Conservation (phyloP, 1,140 invertebrate species). For the Neodiprion fabricii region DNA sequence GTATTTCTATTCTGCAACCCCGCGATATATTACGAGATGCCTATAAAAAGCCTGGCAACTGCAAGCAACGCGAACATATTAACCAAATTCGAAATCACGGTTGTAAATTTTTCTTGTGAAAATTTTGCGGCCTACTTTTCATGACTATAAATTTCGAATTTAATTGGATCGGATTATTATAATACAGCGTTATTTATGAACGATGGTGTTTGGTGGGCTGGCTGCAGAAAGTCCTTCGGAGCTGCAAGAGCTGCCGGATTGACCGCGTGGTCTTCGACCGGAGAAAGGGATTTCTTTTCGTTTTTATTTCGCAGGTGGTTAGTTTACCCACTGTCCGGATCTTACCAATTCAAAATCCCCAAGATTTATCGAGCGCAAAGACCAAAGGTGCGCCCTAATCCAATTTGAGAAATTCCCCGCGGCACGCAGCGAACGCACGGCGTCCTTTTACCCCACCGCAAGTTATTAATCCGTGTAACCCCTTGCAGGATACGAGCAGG, state of each 20-base stretch:
- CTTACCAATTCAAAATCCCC: not conserved
- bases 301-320: not conserved
- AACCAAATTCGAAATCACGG: constrained; percentile 54
- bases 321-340: not conserved
- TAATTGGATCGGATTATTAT: constrained; percentile 60
- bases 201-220: not conserved
- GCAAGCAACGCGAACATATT: constrained; percentile 31
- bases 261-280: not conserved
- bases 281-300: not conserved
- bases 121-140: constrained; percentile 43
- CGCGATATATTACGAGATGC: no score
- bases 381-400: not conserved
- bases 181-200: constrained; percentile 45
- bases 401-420: not conserved
- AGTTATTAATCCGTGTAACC: constrained; percentile 3
- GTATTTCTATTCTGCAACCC: no score
- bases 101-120: constrained; percentile 51
- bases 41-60: not conserved
- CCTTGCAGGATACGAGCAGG: not conserved
- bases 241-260: not conserved
- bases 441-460: not conserved
- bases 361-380: not conserved
- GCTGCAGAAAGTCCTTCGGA: not conserved
- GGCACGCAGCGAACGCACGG: not conserved
- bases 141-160: constrained; percentile 57